These are phyloP conservation scores for Rhegmatorhina hoffmannsi DNA, from an alignment of 2,113 vertebrate species.

Conservation along the genomic window DNA sequence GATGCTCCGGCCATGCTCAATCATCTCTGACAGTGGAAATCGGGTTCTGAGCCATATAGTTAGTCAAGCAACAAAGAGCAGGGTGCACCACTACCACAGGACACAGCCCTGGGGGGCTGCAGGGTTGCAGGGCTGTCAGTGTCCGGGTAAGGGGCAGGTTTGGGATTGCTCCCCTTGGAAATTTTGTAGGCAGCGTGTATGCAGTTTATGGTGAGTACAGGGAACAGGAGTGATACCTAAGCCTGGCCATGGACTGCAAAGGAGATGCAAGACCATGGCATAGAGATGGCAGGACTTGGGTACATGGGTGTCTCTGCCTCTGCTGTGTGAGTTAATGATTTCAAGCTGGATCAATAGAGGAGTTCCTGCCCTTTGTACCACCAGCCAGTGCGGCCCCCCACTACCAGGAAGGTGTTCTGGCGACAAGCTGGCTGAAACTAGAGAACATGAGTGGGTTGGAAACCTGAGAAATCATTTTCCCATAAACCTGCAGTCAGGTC, in stretches of 20 bases:
- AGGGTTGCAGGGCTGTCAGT: neutral
- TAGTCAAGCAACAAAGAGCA: neutral
- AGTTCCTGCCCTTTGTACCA: neutral
- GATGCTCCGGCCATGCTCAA: rapidly evolving
- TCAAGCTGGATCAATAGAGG: neutral
- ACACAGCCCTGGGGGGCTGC: neutral
- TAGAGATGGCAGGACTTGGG: neutral
- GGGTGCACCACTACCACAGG: neutral
- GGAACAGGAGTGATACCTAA: neutral
- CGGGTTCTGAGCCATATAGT: neutral
- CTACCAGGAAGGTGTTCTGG: neutral
- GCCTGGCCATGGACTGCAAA: neutral
- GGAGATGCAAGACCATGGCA: neutral
- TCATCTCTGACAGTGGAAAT: neutral
- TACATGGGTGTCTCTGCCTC: neutral
- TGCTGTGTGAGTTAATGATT: neutral
- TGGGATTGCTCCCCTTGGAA: neutral
- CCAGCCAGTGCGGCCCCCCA: neutral
- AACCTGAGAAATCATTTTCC: neutral
- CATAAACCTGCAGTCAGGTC: neutral
- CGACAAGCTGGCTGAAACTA: neutral
- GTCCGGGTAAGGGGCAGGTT: neutral
- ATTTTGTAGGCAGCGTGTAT: rapidly evolving
- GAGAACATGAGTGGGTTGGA: neutral
- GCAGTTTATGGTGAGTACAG: neutral